Base-by-base conservation (phyloP, 2,888 invertebrate species). In the Megamerina dolium region DNA sequence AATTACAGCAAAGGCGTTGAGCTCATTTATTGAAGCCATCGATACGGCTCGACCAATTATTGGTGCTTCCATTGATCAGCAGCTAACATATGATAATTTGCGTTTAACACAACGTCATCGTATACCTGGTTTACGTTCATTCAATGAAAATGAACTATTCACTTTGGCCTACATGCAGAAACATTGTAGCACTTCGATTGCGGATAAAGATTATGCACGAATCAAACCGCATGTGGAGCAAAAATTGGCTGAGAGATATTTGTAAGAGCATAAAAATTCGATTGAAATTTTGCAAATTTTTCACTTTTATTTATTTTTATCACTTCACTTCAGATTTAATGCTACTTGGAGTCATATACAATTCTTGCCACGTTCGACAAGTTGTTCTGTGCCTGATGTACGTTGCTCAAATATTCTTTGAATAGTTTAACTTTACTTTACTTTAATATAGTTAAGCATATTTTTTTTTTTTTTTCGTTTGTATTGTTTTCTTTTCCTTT, bases 211-310 rank as follows among this genome's bases (percentile, higher is more conserved):
- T 43, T 70, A 70, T 53, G 64, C 65, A 23, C 59, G 59, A 37
- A 66, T 68, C 14, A 70, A 70, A 52, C 68, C 70, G n/a, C 65
- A 69, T 23, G 64, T 70, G 16, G 70, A 70, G 48, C 62, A 63
- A 8, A 61, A 63, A 48, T 46, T 70, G 37, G 63, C 68, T 8
- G 70, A 70, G 50, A 52, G 63, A 36, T 65, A 70, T 53, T 57
- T 68, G 70, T 70, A 54, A 56, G 68, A 54, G 6, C 10, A 8
- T 6, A 23, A 8, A n/a, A n/a, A n/a, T n/a, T n/a, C n/a, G n/a
- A n/a, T n/a, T n/a, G n/a, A n/a, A n/a, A n/a, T n/a, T n/a, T n/a
- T n/a, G n/a, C n/a, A n/a, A n/a, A n/a, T n/a, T n/a, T 13, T 10
- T 47, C n/a, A 37, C 26, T 19, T 10, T 20, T 36, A 17, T 35